Evolutionary conservation across 2,888 invertebrate species (phyloP), one percentile per base, ranked within the genome.

Genomic region (Cryptocephalus primarius): DNA sequence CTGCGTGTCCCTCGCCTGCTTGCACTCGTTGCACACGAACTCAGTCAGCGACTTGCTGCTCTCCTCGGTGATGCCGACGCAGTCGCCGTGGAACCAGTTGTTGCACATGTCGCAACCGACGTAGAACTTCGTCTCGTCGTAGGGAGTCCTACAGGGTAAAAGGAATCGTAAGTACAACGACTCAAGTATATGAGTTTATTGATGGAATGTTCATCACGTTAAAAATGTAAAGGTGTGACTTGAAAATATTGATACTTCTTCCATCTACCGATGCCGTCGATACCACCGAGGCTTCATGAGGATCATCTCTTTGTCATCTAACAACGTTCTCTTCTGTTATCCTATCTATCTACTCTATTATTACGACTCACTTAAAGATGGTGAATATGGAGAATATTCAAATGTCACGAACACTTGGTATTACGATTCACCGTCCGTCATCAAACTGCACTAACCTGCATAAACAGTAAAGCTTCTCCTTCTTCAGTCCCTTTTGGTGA

Each of bases 21-120:
- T 80, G 65, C 92, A 92, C 64, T 90, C 90, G 11, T 79, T 78
- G 64, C 92, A 92, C 54, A 90, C 81, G 70, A 91, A 97, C 66
- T 92, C 89, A 42, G 90, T 88, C 70, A 96, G 79, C 31, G 82
- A 80, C 68, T 89, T 88, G 52, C 93, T 92, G 76, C 87, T 86
- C 66, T 88, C 85, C 70, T 95, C 93, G 0, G 89, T 88, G 49
- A 97, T 88, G 40, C 87, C 88, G 9, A 97, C 93, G 68, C 99
- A 99, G 58, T 88, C 88, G 1, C 95, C 95, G 67, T 99, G 99
- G 78, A 93, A 97, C 96, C 97, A 97, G 70, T 95, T 94, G 63
- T 89, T 90, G 70, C 97, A 99, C 62, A 92, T 76, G 72, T 96
- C 95, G 72, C 99, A 99, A 49, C 93, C 94, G 55, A 99, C 91